Conservation (phyloP, 1,140 invertebrate genomes). For the Antheraea mylitta region DNA sequence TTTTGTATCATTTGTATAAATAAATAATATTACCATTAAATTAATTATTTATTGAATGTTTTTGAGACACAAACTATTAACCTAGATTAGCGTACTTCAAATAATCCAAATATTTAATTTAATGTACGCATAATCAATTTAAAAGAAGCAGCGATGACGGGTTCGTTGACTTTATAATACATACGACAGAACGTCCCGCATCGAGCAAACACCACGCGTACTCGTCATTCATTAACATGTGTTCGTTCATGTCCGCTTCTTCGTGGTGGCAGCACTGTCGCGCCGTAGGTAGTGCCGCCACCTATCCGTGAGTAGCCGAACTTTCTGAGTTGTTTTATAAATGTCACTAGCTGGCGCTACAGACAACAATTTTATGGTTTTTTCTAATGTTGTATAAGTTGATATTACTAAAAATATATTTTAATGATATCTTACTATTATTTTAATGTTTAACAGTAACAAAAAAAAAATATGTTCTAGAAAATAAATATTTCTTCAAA, state of each 20-base stretch:
- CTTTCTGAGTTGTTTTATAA: constrained; percentile 30
- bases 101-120: background rate
- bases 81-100: background rate
- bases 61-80: background rate
- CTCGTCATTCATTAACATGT: constrained; percentile 55
- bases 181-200: constrained; percentile 52
- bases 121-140: constrained; percentile 17
- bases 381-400: no score
- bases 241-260: constrained; percentile 18
- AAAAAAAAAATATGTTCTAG: no score
- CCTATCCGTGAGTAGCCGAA: constrained; percentile 61
- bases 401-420: no score
- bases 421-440: no score
- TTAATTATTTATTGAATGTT: background rate
- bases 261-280: constrained; percentile 28
- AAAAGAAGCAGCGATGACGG: constrained; percentile 40
- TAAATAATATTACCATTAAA: no score
- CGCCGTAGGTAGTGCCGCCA: constrained; percentile 39
- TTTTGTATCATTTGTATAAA: no score
- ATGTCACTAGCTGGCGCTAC: constrained; percentile 53
- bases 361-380: background rate
- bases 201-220: constrained; percentile 45
- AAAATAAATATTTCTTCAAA: no score
- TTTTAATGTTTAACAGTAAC: no score
- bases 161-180: constrained; percentile 63